Percentiles rank a stretch among this genome's conserved stretches.
These are phyloP conservation scores for Eupithecia subfuscata DNA, from an alignment of 2,888 invertebrate species.

Conservation along the genomic window DNA sequence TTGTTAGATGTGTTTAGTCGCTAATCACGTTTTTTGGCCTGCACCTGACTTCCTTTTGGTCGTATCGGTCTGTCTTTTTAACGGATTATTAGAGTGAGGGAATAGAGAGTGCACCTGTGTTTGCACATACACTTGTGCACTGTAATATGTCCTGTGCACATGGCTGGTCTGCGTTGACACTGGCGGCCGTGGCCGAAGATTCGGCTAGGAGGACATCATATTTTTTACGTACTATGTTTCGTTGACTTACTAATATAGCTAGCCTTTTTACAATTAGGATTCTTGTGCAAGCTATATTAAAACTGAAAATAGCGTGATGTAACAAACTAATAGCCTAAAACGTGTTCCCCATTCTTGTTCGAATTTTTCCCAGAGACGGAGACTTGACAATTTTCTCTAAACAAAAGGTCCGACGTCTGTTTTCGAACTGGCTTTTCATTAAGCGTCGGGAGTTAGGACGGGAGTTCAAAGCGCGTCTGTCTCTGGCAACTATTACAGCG, in stretches of 20 bases:
- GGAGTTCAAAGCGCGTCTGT: conserved; percentile 54
- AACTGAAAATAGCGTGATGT: background rate
- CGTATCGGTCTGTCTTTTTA: background rate
- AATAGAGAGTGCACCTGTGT: background rate
- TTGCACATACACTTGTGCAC: background rate
- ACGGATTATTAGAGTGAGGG: background rate
- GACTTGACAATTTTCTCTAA: conserved; percentile 55
- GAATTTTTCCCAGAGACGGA: conserved; percentile 49
- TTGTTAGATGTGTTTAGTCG: background rate
- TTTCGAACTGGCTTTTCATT: conserved; percentile 62
- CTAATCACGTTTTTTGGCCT: background rate
- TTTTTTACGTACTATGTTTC: background rate
- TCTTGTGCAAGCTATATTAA: background rate
- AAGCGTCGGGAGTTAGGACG: conserved; percentile 49
- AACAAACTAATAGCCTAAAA: conserved; percentile 35
- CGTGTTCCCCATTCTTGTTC: conserved; percentile 43
- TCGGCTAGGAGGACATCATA: background rate
- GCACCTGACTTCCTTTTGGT: background rate
- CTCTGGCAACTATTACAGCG: conserved; percentile 57
- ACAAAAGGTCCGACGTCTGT: conserved; percentile 57
- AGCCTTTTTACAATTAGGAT: background rate
- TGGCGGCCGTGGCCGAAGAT: background rate
- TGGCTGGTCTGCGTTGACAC: background rate
- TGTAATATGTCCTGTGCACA: background rate
- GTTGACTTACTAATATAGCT: background rate